Evolutionary conservation across 2,888 invertebrate species (phyloP).

Genomic region (Brachypalpus laphriformis): DNA sequence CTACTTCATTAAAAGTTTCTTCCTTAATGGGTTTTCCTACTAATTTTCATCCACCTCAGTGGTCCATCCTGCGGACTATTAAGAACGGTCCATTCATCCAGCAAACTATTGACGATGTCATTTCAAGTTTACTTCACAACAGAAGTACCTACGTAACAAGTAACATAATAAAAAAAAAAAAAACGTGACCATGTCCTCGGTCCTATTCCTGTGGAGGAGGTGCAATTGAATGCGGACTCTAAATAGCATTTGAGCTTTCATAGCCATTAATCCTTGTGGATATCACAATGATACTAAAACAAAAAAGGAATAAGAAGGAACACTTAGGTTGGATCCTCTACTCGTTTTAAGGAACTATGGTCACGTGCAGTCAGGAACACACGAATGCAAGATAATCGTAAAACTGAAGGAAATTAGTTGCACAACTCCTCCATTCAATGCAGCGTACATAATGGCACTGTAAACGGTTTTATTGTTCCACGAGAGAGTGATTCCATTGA

Average conservation of each 20-base stretch:
- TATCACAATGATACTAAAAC: neutral
- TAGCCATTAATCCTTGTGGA: neutral
- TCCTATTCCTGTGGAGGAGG: neutral
- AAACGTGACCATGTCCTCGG: neutral
- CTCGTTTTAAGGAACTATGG: neutral
- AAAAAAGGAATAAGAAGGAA: neutral
- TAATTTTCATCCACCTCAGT: neutral
- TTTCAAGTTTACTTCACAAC: neutral
- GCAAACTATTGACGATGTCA: neutral
- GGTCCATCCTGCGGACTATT: neutral
- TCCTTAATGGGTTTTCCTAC: neutral
- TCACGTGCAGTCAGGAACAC: neutral
- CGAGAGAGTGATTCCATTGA: neutral
- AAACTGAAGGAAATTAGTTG: neutral
- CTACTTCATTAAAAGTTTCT: neutral
- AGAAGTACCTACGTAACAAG: neutral
- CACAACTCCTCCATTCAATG: neutral
- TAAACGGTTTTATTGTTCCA: neutral
- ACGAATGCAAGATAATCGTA: neutral
- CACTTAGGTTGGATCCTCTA: neutral
- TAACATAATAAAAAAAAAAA: neutral
- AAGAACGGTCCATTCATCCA: neutral
- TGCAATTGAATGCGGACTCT: neutral
- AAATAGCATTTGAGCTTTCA: neutral
- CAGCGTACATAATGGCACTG: neutral